Evolutionary conservation across 2,888 invertebrate genomes (phyloP).

Genomic region (Lasioglossum figueresi): DNA sequence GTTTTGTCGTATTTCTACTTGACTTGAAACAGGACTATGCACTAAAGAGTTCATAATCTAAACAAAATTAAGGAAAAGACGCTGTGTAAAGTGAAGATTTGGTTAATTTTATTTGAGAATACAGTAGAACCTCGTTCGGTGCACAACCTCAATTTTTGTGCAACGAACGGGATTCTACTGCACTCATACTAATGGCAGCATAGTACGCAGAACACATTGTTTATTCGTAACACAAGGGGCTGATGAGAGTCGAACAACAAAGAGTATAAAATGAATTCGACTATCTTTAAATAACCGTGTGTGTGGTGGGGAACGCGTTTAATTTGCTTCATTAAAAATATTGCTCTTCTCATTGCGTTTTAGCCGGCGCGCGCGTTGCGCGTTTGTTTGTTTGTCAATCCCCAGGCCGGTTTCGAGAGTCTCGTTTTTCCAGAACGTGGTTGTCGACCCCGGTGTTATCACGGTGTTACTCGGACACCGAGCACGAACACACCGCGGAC

Average conservation of each 20-base stretch:
- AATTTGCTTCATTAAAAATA: neutral
- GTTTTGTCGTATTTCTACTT: no score
- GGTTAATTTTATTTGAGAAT: no score
- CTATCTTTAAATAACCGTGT: neutral
- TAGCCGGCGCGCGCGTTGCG: neutral
- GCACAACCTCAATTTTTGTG: no score
- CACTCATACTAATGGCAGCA: no score
- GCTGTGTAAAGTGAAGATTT: no score
- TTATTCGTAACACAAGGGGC: no score
- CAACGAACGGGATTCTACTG: no score
- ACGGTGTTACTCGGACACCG: constrained; percentile 35
- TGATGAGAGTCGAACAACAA: neutral
- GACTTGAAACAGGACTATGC: no score
- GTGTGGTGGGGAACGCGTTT: neutral
- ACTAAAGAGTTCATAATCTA: no score
- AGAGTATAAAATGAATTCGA: neutral
- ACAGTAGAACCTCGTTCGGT: no score
- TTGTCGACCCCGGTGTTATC: constrained; percentile 49
- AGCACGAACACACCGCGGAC: constrained; percentile 27
- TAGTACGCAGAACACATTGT: no score
- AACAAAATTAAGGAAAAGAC: no score
- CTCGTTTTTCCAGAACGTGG: constrained; percentile 37
- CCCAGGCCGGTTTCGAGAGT: neutral
- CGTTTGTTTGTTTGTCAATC: constrained; percentile 13
- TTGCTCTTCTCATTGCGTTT: neutral